Base-by-base conservation (phyloP, 2,797 vertebrate species). In the Vireo griseus region DNA sequence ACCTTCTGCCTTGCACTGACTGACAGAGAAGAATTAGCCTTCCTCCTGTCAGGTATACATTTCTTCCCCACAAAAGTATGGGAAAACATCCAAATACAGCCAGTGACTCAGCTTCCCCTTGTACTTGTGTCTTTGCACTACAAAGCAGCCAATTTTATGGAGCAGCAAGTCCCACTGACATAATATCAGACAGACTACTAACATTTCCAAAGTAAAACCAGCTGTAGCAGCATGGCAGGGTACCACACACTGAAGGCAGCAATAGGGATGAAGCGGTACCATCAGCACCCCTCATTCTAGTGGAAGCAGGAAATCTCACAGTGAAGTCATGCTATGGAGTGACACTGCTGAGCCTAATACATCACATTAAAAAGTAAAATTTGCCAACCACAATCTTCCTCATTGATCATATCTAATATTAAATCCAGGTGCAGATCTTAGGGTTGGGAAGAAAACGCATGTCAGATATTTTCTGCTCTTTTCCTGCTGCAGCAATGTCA, bases 1-100 rank as follows among this genome's bases (percentile, higher is more conserved):
- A 97, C 92, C 58, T 87, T 86, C 54, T 96, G 63, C 73, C 62
- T 93, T 92, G 74, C 22, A 81, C 47, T 90, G 89, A 94, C 83
- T 94, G 80, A 95, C 88, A 94, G 86, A 81, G 57, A 96, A 88
- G 96, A 96, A 96, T 92, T 94, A 91, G 39, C 55, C 63, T 87
- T 92, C 88, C 68, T 91, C 92, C 72, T 94, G 82, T 89, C 86
- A 93, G 79, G 88, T 68, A 58, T 25, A 63, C 28, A 6, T 90
- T 77, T 67, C 66, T 92, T 93, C 71, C 52, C 67, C 81, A 85
- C 52, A 88, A 80, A 90, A 93, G 24, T 74, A 71, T 10, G 67
- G 13, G 10, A 91, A 95, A 94, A 73, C 79, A 97, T 86, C 82
- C 83, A 90, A 94, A 94, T 39, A 90, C 62, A 95, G 78, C 65